A percentile compares a stretch with the other conserved stretches of the same genome.
phyloP scores from a whole-genome alignment of 2,113 vertebrate species.

The Atlantisia rogersi region DNA sequence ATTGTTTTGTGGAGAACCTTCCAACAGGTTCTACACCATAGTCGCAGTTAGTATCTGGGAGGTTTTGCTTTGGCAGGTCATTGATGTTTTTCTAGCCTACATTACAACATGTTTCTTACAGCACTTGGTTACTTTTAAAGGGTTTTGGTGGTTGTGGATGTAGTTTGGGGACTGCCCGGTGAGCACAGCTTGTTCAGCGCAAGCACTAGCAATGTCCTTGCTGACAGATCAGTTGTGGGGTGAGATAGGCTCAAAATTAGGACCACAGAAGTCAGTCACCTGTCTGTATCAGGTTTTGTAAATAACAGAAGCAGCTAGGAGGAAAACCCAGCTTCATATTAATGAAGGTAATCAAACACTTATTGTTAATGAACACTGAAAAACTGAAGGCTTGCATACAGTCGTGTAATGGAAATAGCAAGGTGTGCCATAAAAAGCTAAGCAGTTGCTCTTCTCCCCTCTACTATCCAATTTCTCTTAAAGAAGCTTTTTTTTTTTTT shows the following conservation, averaged over 20 bases:
- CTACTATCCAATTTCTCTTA: not conserved
- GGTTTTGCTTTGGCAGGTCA: not conserved
- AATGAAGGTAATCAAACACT: not conserved
- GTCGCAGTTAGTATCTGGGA: not conserved
- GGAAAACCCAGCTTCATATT: not conserved
- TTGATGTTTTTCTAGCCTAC: not conserved
- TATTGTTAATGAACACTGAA: not conserved
- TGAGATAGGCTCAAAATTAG: not conserved
- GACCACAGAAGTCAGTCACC: not conserved
- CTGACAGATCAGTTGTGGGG: not conserved
- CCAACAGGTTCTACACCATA: not conserved
- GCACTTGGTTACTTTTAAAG: not conserved
- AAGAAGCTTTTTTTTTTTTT: not conserved
- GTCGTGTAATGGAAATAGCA: not conserved
- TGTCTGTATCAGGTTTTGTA: not conserved
- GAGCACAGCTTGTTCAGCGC: not conserved
- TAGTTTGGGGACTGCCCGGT: not conserved
- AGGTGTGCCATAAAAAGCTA: not conserved
- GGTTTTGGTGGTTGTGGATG: not conserved
- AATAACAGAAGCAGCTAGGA: not conserved
- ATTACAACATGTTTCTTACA: not conserved
- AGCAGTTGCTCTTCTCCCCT: not conserved
- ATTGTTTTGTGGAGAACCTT: not conserved
- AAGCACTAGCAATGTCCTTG: not conserved
- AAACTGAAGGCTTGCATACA: not conserved